Base-by-base conservation (phyloP, 2,888 invertebrate species). In the Harpagoxenus sublaevis region DNA sequence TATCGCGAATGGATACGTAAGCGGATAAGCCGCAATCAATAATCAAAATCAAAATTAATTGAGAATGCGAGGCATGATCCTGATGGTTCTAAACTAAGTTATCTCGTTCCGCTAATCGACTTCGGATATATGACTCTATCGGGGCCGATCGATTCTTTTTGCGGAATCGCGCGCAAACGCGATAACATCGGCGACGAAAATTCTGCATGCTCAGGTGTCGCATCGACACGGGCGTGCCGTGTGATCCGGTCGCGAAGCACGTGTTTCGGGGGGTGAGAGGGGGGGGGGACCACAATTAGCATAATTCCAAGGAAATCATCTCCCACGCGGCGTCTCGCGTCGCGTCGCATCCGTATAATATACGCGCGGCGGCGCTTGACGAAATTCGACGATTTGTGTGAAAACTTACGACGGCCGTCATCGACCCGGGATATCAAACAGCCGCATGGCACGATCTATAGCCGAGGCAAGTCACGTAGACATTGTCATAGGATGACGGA, bases 221-320 rank as follows among this genome's bases (percentile, higher is more conserved):
- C 83, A 83, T 57, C 79, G 53, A 68, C 81, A 82, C 65, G 73
- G 6, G 12, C 62, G 78, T 28, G 68, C 63, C 65, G 28, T 31
- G 53, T 15, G 62, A 48, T n/a, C 42, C 31, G 23, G 18, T 12
- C 78, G 48, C 83, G 45, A 51, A 62, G 60, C 79, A 62, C 75
- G 82, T 87, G 90, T 92, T 94, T 93, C 93, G 91, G 86, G 23
- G 9, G 10, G 85, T n/a, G n/a, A 8, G 15, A 3, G 12, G 86
- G 23, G 15, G 8, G 86, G n/a, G 15, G 10, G 48, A 94, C 79
- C 79, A 79, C 84, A 90, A 94, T 94, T 94, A 94, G 91, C 94
- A 94, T 94, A 94, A 94, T 94, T 94, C 93, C 92, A 91, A 92
- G 92, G 93, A 94, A 94, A 94, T 93, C 92, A 91, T 93, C 93